Evolutionary conservation across 2,888 invertebrate species (phyloP), one percentile per base, ranked within the genome.

Genomic region (Trimorus sp.): DNA sequence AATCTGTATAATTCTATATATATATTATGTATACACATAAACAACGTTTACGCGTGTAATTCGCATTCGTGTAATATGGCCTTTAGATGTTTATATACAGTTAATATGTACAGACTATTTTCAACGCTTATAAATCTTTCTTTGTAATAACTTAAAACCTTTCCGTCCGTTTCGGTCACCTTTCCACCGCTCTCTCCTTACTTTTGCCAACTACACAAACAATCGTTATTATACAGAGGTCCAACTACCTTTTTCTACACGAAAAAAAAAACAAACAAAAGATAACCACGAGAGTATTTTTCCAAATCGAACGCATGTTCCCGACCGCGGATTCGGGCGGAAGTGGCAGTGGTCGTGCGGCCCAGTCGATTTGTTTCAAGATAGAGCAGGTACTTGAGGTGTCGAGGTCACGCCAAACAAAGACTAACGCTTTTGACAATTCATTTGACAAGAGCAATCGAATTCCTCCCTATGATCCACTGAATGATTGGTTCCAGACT

Each of bases 41-140:
- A 68, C 69, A 51, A 69, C 80, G 71, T 70, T 79, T 83, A 83
- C 42, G 69, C 58, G 84, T 66, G 71, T 80, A 66, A 79, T 82
- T 85, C 82, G 84, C 74, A 81, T 79, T 77, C 69, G 54, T 83
- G 68, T 82, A 84, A 87, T 84, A 86, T 88, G 87, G 84, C 89
- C 88, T 86, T 90, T 86, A 84, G 85, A 87, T 88, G 86, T 88
- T 84, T 91, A 91, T 91, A 84, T 91, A 91, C 90, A 91, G 85
- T 87, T 83, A 53, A 78, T 89, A 90, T 90, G 83, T 90, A 90
- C 89, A 90, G 73, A 79, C 82, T 85, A 84, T 84, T 84, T 84
- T 70, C 26, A 26, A 79, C 77, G 84, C 60, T 79, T 74, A 83
- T 83, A 79, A 79, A 73, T 77, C 26, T 26, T 79, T 79, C 53